These are phyloP conservation scores for Cerastis rubricosa DNA, from an alignment of 2,888 invertebrate species.

Conservation along the genomic window DNA sequence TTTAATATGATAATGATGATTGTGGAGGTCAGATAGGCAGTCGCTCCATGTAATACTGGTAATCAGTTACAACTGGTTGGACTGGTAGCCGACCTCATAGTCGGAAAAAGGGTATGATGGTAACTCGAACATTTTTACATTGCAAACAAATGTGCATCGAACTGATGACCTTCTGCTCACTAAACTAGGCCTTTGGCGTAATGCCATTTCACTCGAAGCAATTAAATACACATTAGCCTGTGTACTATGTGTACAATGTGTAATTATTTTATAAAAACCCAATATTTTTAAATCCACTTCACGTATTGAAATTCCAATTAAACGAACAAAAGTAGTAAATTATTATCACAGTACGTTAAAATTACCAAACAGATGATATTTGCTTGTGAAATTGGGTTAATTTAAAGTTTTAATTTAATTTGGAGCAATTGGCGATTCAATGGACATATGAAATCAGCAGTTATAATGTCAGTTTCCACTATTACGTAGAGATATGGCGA, in stretches of 20 bases:
- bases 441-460: neutral
- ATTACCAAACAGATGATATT: neutral
- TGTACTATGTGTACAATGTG: too few relatives aligned
- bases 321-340: conserved; percentile 3
- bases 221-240: neutral
- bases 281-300: neutral
- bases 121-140: too few relatives aligned
- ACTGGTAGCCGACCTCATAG: too few relatives aligned
- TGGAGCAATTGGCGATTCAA: conserved; percentile 8
- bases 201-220: neutral
- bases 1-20: too few relatives aligned
- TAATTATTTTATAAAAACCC: conserved; percentile 1
- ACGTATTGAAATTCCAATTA: neutral
- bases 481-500: neutral
- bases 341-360: conserved; percentile 8
- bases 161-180: neutral
- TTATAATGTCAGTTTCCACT: neutral
- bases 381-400: conserved; percentile 5
- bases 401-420: conserved; percentile 25
- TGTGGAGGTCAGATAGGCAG: too few relatives aligned
- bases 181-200: neutral
- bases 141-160: too few relatives aligned
- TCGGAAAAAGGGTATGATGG: too few relatives aligned
- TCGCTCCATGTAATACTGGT: too few relatives aligned
- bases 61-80: too few relatives aligned